A percentile compares a stretch with the other conserved stretches of the same genome.
Evolutionary conservation across 1,140 invertebrate species (phyloP).

Genomic region (Drosophila seguyi): DNA sequence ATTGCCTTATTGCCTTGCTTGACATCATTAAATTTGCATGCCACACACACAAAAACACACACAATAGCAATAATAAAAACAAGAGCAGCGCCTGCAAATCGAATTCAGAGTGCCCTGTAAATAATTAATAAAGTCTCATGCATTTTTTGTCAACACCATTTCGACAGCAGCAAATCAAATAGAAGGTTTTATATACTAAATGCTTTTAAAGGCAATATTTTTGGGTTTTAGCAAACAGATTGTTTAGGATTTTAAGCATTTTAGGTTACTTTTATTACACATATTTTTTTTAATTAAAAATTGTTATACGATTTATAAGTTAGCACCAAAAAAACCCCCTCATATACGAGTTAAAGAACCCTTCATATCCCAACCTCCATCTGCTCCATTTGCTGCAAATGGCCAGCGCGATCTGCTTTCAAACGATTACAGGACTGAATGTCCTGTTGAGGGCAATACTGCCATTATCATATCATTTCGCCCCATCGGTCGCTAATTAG

Average conservation of each 20-base stretch:
- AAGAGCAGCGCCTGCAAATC: background rate
- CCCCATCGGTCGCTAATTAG: conserved; percentile 34
- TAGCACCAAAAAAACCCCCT: background rate
- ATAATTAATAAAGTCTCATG: conserved; percentile 7
- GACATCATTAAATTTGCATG: conserved; percentile 70
- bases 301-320: too few relatives aligned
- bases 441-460: conserved; percentile 15
- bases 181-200: background rate
- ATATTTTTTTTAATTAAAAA: too few relatives aligned
- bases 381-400: background rate
- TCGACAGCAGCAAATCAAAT: background rate
- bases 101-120: conserved; percentile 16
- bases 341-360: background rate
- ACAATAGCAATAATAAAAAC: conserved; percentile 25
- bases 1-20: conserved; percentile 34
- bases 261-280: background rate
- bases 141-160: background rate
- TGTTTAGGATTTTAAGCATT: background rate
- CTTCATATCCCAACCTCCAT: too few relatives aligned
- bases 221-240: background rate
- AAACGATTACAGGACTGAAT: background rate
- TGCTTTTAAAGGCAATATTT: background rate
- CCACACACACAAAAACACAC: conserved; percentile 17
- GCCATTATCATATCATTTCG: conserved; percentile 13
- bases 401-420: background rate